phyloP scores from a whole-genome alignment of 1,140 invertebrate genomes.

The Pinna nobilis region DNA sequence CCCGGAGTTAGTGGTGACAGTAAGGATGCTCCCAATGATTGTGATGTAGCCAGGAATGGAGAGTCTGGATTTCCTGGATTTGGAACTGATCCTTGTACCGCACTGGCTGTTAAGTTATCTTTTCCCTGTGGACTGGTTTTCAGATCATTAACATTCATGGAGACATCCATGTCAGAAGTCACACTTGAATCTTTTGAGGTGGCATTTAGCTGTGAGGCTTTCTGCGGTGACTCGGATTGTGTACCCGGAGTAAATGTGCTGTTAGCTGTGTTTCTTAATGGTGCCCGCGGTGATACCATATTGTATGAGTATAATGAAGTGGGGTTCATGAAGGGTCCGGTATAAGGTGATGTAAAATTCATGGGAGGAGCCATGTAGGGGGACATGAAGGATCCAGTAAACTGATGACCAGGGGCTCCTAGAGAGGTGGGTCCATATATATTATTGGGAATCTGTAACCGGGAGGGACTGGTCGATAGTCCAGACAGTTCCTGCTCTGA shows the following conservation, averaged over 20 bases:
- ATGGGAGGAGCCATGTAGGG: not conserved
- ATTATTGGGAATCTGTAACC: no score
- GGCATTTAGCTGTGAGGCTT: not conserved
- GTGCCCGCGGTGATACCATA: constrained; percentile 6
- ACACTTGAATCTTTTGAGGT: not conserved
- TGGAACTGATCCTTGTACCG: not conserved
- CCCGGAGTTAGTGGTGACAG: not conserved
- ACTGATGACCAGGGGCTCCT: not conserved
- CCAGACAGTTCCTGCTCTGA: no score
- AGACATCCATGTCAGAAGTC: constrained; percentile 5
- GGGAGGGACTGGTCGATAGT: no score
- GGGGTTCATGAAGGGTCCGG: not conserved
- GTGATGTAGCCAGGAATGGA: not conserved
- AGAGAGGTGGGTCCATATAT: no score
- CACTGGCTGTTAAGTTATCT: constrained; percentile 7
- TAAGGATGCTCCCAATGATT: not conserved
- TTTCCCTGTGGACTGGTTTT: constrained; percentile 1
- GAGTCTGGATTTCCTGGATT: not conserved
- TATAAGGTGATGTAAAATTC: constrained; percentile 6
- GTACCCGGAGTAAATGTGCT: not conserved
- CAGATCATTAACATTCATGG: constrained; percentile 21
- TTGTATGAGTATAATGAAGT: constrained; percentile 14
- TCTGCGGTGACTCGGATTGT: not conserved
- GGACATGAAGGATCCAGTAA: not conserved
- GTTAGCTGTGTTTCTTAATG: not conserved